Base-by-base conservation (phyloP, 1,140 invertebrate species). In the Neodiprion virginianus region DNA sequence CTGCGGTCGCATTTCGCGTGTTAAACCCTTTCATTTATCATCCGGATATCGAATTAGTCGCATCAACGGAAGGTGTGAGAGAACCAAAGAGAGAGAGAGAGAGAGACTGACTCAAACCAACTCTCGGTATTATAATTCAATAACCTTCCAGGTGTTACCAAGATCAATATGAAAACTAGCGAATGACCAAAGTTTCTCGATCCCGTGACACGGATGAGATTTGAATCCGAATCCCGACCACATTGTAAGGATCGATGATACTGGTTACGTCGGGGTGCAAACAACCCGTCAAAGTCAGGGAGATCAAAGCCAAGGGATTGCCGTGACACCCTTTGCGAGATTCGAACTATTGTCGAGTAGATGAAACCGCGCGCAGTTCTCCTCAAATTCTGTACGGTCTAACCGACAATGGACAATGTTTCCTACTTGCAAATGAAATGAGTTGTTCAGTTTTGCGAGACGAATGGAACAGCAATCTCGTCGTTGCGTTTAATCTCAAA, bases 261-360 rank as follows among this genome's bases (percentile, higher is more conserved):
- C 53, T 61, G 5, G 53, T 61, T 61, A 61, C 11, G 8, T 17
- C 11, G 53, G 8, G 53, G 11, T 5, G 11, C 53, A 61, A 61
- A 61, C 53, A 61, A 61, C 53, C n/a, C n/a, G 53, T 12, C 53
- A 61, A 61, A 61, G 53, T 61, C 53, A 61, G 8, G n/a, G 53
- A 17, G 53, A 17, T 61, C 5, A 61, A 61, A 17, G 53, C 53
- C 11, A 61, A 61, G 53, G 53, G 53, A 14, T 17, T 12, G 11
- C 53, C 11, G 53, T 61, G 11, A 14, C 53, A 12, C 53, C 11
- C n/a, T 61, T 12, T 61, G 53, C n/a, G 53, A 61, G 53, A 61
- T 61, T 61, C 53, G 53, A 61, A 61, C 53, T 61, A 61, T 61
- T 61, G 53, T 61, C 53, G n/a, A 61, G n/a, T 61, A 61, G 11